Evolutionary conservation across 1,140 invertebrate species (phyloP).

Genomic region (Adelges cooleyi): DNA sequence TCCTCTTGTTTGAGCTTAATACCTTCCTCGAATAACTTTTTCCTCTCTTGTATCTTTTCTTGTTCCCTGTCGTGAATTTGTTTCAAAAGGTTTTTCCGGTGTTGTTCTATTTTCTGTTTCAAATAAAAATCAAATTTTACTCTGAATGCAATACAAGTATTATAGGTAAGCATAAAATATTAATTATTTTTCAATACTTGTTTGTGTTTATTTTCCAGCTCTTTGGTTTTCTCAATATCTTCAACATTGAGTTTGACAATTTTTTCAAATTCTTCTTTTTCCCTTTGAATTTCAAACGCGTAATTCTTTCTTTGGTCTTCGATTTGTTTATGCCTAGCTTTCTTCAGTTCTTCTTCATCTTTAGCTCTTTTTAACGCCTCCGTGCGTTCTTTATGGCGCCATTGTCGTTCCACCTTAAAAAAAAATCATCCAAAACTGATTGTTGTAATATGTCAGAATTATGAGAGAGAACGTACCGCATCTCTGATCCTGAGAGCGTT

Average conservation of each 20-base stretch:
- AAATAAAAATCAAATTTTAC: too few relatives aligned
- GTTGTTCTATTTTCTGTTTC: slow-evolving; percentile 30
- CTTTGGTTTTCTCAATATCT: slow-evolving; percentile 11
- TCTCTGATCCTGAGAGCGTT: slow-evolving; percentile 44
- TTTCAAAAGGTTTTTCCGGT: slow-evolving; percentile 39
- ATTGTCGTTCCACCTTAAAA: slow-evolving; percentile 39
- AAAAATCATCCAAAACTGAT: too few relatives aligned
- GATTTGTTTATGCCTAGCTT: slow-evolving; percentile 42
- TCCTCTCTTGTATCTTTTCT: slow-evolving; percentile 45
- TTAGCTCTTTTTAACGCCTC: slow-evolving; percentile 35
- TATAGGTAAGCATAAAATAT: too few relatives aligned
- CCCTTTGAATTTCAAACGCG: slow-evolving; percentile 48
- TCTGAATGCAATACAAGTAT: too few relatives aligned
- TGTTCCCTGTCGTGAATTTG: slow-evolving; percentile 58
- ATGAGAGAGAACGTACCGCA: slow-evolving; percentile 40
- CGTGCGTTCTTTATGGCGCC: slow-evolving; percentile 38
- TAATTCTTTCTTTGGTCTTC: slow-evolving; percentile 42
- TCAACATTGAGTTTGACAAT: slow-evolving; percentile 34
- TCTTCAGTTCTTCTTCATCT: slow-evolving; percentile 36
- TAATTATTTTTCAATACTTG: not conserved
- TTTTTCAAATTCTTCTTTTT: slow-evolving; percentile 47
- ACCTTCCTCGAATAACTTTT: slow-evolving; percentile 52
- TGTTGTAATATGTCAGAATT: too few relatives aligned
- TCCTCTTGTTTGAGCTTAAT: slow-evolving; percentile 46
- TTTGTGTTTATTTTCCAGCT: not conserved